Evolutionary conservation across 2,113 vertebrate species (phyloP).

Genomic region (Sula dactylatra): DNA sequence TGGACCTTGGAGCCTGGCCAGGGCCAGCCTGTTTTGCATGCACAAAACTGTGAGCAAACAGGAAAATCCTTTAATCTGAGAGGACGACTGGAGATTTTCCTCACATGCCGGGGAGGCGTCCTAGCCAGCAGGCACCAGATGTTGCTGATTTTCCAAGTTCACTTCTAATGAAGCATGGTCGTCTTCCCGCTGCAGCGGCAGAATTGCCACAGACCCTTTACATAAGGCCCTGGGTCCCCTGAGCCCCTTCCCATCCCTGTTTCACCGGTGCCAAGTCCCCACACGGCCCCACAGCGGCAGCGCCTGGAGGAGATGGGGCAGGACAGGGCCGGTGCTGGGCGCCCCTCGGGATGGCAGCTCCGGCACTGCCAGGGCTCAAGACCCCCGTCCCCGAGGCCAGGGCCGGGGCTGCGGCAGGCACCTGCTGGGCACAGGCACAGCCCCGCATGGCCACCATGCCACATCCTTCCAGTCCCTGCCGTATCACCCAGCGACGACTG

Average conservation of each 20-base stretch:
- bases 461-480: not conserved
- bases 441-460: fast-evolving
- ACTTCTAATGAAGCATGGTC: not conserved
- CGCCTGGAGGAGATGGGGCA: not conserved
- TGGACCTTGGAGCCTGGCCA: not conserved
- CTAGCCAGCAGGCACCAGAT: not conserved
- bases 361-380: not conserved
- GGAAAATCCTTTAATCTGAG: not conserved
- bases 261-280: fast-evolving
- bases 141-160: not conserved
- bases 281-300: fast-evolving
- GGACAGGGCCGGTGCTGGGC: not conserved
- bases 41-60: not conserved
- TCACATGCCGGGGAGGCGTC: fast-evolving
- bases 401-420: fast-evolving
- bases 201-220: not conserved
- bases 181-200: fast-evolving
- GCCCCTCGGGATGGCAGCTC: not conserved
- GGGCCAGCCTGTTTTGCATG: not conserved
- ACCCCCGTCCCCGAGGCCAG: fast-evolving
- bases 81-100: not conserved
- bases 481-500: fast-evolving
- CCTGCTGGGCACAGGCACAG: not conserved
- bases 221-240: fast-evolving
- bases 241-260: not conserved